Conservation (phyloP, 2,113 vertebrate species). For the Macrotus californicus region DNA sequence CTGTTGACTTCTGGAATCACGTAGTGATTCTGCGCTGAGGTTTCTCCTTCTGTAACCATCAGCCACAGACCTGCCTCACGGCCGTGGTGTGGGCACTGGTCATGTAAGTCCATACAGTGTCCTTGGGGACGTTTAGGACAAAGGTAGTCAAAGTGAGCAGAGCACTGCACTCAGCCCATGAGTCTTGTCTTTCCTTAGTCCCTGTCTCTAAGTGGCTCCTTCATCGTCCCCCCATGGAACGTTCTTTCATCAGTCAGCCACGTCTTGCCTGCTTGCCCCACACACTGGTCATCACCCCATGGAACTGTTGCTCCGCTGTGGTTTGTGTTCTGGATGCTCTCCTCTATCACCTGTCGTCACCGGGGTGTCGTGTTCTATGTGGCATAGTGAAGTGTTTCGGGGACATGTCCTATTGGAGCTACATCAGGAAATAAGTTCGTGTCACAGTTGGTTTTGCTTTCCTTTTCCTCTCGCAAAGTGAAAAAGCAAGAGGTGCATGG, state of each 20-base stretch:
- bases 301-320: neutral
- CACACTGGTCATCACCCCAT: neutral
- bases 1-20: neutral
- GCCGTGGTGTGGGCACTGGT: neutral
- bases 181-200: neutral
- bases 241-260: neutral
- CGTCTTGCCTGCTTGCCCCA: neutral
- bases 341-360: neutral
- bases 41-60: conserved; percentile 8
- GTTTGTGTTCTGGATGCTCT: neutral
- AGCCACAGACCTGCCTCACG: neutral
- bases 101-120: neutral
- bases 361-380: neutral
- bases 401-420: neutral
- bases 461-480: neutral
- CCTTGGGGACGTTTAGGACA: conserved; percentile 29
- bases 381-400: neutral
- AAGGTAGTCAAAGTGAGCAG: conserved; percentile 38
- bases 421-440: neutral
- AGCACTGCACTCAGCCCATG: neutral
- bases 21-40: neutral
- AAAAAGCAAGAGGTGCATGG: conserved; percentile 27
- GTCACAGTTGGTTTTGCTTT: neutral
- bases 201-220: neutral
- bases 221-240: neutral